Conservation (phyloP, 2,888 invertebrate species). For the Drosophila kambysellisi region DNA sequence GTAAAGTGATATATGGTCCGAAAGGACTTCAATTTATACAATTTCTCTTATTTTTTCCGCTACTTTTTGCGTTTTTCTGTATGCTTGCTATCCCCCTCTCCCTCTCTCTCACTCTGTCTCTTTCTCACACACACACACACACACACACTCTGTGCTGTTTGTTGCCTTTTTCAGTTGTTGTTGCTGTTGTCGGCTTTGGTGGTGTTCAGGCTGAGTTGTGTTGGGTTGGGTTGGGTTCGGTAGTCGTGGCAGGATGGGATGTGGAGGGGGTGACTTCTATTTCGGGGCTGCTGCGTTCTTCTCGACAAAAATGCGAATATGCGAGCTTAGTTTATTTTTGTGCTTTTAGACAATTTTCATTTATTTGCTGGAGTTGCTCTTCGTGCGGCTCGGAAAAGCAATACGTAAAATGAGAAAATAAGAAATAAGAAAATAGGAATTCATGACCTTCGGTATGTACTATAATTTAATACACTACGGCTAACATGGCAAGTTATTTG, state of each 20-base stretch:
- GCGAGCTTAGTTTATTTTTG: constrained; percentile 82
- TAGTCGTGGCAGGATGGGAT: constrained; percentile 7
- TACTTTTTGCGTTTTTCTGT: constrained; percentile 81
- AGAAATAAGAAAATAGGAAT: constrained; percentile 72
- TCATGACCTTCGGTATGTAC: constrained; percentile 81
- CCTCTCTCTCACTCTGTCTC: background rate
- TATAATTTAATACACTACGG: constrained; percentile 81
- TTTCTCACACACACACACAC: background rate
- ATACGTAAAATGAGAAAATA: constrained; percentile 77
- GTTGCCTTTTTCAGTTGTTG: constrained; percentile 67
- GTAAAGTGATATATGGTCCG: constrained; percentile 89
- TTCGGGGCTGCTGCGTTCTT: constrained; percentile 61
- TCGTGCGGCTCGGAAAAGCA: constrained; percentile 59
- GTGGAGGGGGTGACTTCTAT: constrained; percentile 15
- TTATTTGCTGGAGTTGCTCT: constrained; percentile 64
- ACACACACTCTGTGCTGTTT: constrained; percentile 35
- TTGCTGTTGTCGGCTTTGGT: constrained; percentile 47
- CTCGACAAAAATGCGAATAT: constrained; percentile 83
- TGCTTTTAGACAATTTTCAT: constrained; percentile 81
- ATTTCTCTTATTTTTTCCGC: constrained; percentile 83
- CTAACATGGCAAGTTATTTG: constrained; percentile 57
- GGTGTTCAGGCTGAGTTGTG: constrained; percentile 49
- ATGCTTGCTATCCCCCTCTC: constrained; percentile 35
- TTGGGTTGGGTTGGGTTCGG: constrained; percentile 37
- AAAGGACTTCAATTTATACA: constrained; percentile 86